A percentile compares a stretch with the other conserved stretches of the same genome.
Evolutionary conservation across 2,113 vertebrate genomes (phyloP).

Genomic region (Ctenomys sociabilis): DNA sequence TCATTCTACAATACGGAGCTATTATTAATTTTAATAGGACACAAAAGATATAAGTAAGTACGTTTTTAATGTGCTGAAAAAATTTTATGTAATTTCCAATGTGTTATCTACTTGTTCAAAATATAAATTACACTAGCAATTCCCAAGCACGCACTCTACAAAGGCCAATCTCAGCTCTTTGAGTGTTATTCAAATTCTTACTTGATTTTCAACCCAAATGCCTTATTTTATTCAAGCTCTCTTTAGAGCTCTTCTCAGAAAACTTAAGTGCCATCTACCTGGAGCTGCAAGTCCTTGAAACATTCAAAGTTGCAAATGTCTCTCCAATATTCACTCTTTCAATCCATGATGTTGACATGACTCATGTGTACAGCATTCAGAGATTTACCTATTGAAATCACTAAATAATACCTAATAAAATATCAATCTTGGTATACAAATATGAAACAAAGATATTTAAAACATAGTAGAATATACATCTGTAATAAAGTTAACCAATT

Average conservation of each 20-base stretch:
- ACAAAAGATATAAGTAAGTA: slow-evolving; percentile 41
- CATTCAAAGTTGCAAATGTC: slow-evolving; percentile 48
- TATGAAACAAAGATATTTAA: neutral
- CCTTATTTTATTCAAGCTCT: slow-evolving; percentile 64
- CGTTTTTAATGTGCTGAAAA: slow-evolving; percentile 44
- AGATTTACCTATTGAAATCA: slow-evolving; percentile 33
- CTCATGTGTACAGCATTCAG: neutral
- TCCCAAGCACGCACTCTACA: neutral
- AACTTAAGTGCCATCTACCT: slow-evolving; percentile 10
- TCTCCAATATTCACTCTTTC: slow-evolving; percentile 63
- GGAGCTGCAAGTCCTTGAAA: slow-evolving; percentile 62
- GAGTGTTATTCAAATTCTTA: slow-evolving; percentile 58
- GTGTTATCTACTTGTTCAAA: slow-evolving; percentile 60
- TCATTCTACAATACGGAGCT: neutral
- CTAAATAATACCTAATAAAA: slow-evolving; percentile 4
- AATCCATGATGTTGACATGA: slow-evolving; percentile 50
- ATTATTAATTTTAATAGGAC: slow-evolving; percentile 28
- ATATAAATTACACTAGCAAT: slow-evolving; percentile 18
- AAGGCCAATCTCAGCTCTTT: slow-evolving; percentile 61
- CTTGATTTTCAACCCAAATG: slow-evolving; percentile 59
- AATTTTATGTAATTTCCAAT: slow-evolving; percentile 20
- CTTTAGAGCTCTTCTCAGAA: slow-evolving; percentile 55
- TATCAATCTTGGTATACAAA: neutral
- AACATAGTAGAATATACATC: neutral
- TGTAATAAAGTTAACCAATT: slow-evolving; percentile 4